phyloP scores from a whole-genome alignment of 2,888 invertebrate species.

The Tinea pellionella region DNA sequence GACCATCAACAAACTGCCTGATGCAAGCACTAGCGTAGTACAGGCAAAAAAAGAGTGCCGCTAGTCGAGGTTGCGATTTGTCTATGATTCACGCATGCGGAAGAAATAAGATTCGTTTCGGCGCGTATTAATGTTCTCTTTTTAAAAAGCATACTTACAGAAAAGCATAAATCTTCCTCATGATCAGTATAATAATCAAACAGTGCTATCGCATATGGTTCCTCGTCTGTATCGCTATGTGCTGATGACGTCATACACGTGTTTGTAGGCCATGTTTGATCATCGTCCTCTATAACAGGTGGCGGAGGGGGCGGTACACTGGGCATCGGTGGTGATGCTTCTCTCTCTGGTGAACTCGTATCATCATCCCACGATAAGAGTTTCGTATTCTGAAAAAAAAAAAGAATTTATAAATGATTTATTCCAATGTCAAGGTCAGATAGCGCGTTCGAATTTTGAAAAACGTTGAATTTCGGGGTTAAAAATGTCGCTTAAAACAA shows the following conservation, averaged over 20 bases:
- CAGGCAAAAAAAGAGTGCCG: too few relatives aligned
- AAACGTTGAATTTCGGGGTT: too few relatives aligned
- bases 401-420: too few relatives aligned
- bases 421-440: too few relatives aligned
- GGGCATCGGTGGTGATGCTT: conserved; percentile 82
- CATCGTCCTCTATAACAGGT: conserved; percentile 51
- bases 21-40: too few relatives aligned
- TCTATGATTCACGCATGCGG: too few relatives aligned
- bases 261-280: conserved; percentile 40
- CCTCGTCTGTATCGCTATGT: conserved; percentile 26
- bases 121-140: too few relatives aligned
- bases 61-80: too few relatives aligned
- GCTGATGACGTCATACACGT: not conserved
- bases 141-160: conserved; percentile 62
- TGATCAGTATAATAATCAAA: conserved; percentile 83
- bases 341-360: conserved; percentile 43
- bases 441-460: too few relatives aligned
- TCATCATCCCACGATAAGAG: conserved; percentile 44
- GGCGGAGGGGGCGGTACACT: conserved; percentile 82
- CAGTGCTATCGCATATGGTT: conserved; percentile 80
- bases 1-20: too few relatives aligned
- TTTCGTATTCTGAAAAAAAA: conserved; percentile 37
- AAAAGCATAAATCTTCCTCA: conserved; percentile 82
- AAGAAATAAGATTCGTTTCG: too few relatives aligned
- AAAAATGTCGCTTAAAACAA: too few relatives aligned